Evolutionary conservation across 2,888 invertebrate species (phyloP).

Genomic region (Itoplectis maculator): DNA sequence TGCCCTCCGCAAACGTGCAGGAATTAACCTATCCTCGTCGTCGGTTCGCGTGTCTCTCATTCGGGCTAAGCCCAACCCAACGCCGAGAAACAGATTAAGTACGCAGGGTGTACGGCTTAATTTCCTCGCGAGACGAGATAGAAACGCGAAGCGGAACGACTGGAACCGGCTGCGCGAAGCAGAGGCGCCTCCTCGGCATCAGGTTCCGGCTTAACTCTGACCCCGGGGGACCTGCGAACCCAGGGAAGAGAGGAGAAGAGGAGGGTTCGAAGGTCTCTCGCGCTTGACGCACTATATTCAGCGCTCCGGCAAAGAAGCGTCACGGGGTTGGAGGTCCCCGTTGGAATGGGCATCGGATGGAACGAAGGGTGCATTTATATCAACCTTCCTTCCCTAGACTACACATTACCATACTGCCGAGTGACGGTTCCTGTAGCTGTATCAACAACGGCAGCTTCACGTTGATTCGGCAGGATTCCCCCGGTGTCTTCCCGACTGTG

Average conservation of each 20-base stretch:
- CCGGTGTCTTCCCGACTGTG: too few relatives aligned
- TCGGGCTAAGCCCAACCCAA: conserved; percentile 32
- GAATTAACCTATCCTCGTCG: conserved; percentile 41
- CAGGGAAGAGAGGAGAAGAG: conserved; percentile 1
- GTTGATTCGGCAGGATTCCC: background rate
- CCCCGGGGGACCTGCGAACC: conserved; percentile 30
- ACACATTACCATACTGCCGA: conserved; percentile 9
- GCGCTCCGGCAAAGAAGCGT: conserved; percentile 22
- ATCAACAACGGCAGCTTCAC: conserved; percentile 20
- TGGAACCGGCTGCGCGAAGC: conserved; percentile 10
- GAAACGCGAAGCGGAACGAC: conserved; percentile 11
- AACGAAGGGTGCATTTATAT: conserved; percentile 79
- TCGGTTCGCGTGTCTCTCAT: background rate
- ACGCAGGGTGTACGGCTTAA: conserved; percentile 51
- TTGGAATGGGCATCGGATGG: conserved; percentile 36
- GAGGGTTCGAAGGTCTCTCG: conserved; percentile 36
- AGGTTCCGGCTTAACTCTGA: conserved; percentile 42
- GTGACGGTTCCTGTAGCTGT: conserved; percentile 2
- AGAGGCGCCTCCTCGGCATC: conserved; percentile 38
- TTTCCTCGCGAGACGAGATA: conserved; percentile 52
- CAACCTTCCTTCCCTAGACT: conserved; percentile 60
- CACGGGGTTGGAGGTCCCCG: conserved; percentile 10
- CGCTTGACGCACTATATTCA: conserved; percentile 16
- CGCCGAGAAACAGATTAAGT: conserved; percentile 50
- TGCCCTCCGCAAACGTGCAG: conserved; percentile 32